Conservation (phyloP, 1,140 invertebrate species). For the Phymorhynchus buccinoides region DNA sequence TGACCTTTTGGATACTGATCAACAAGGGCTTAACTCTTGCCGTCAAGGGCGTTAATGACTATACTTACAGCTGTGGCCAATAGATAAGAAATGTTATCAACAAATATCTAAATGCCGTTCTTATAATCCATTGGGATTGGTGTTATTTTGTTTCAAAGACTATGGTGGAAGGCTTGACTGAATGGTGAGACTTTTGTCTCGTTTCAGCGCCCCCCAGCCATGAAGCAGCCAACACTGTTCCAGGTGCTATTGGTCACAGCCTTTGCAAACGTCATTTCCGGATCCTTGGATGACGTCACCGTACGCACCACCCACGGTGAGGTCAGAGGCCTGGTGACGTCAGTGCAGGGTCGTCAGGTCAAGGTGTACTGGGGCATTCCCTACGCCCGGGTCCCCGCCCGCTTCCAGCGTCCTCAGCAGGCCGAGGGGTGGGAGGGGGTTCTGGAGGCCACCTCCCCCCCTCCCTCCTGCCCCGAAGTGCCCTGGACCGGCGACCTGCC, state of each 20-base stretch:
- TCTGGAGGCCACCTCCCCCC: conserved; percentile 74
- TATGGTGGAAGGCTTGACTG: not conserved
- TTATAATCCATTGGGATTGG: no score
- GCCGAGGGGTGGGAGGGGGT: conserved; percentile 49
- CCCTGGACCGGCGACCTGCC: not conserved
- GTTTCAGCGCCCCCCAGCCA: not conserved
- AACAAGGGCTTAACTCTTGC: no score
- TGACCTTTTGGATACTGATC: no score
- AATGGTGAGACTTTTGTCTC: not conserved
- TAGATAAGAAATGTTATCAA: no score
- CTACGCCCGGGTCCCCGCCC: conserved; percentile 49
- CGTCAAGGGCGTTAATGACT: no score
- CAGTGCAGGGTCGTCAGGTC: conserved; percentile 17
- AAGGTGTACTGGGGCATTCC: conserved; percentile 35
- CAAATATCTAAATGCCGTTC: no score
- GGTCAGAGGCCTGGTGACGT: conserved; percentile 14
- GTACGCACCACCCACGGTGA: conserved; percentile 16
- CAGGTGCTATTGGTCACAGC: not conserved
- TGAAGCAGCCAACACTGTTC: not conserved
- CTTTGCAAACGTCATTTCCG: not conserved
- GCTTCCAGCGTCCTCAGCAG: conserved; percentile 89
- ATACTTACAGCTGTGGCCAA: no score
- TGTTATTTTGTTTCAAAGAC: no score
- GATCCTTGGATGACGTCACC: not conserved
- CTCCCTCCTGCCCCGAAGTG: conserved; percentile 71